Evolutionary conservation across 1,140 invertebrate genomes (phyloP), one percentile per base, ranked within the genome.

Genomic region (Hypsibius dujardini): DNA sequence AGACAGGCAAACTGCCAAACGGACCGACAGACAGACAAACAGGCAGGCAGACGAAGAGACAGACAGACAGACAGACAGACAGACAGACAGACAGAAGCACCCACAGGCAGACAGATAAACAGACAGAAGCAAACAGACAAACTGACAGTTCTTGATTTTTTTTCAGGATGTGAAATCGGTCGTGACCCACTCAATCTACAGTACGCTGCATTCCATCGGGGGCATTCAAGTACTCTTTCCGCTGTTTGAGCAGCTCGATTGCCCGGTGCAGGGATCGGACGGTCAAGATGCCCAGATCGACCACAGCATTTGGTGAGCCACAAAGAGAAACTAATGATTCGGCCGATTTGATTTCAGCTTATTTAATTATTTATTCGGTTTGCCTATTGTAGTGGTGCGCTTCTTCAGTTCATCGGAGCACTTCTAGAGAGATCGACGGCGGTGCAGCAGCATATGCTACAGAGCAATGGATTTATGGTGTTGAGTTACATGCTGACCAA

Each of bases 191-290:
- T 97, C 95, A 74, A 97, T 99, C 81, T 93, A 98, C 81, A 94
- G 90, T 82, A 97, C 94, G 2, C 84, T 99, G 74, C 96, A 98
- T 82, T 98, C 95, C 47, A 91, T 99, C 77, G 96, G 96, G 72
- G 95, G 96, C 70, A 94, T 98, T 76, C 93, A 98, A 84, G 92
- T 98, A 76, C 83, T 98, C 73, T 96, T 98, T 81, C 95, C 95
- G 71, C 83, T 99, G 72, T 97, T 98, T 83, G 91, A 92, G 56
- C 95, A 98, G 82, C 83, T 98, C 76, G 95, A 98, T 81, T 85
- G 93, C 84, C 88, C 87, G 78, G 82, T 46, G 72, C 76, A 46
- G 75, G 76, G 60, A 75, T 75, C 12, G 76, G 75, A 75, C 50
- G 76, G 75, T 3, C 70, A 75, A 70, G 75, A 75, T 42, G 73